Conservation (phyloP, 1,140 invertebrate genomes). For the Belonocnema kinseyi region DNA sequence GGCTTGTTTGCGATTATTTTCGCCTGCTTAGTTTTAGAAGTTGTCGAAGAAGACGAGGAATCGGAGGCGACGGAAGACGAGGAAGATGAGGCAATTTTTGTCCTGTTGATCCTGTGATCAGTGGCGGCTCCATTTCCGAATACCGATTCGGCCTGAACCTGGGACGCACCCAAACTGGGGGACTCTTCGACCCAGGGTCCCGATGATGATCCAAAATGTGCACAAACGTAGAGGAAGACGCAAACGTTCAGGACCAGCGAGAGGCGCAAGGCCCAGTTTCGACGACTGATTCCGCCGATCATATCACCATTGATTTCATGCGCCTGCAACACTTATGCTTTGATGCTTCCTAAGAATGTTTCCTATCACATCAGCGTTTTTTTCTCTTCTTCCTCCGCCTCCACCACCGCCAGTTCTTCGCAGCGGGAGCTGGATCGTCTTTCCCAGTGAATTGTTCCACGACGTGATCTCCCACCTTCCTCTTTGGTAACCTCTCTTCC, state of each 20-base stretch:
- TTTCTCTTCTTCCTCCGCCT: conserved; percentile 45
- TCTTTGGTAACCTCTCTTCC: conserved; percentile 23
- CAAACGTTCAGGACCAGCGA: conserved; percentile 84
- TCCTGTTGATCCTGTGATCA: conserved; percentile 26
- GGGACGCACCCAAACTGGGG: conserved; percentile 61
- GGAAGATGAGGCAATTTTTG: conserved; percentile 38
- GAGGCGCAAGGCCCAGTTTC: conserved; percentile 84
- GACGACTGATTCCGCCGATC: conserved; percentile 75
- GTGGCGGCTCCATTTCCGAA: conserved; percentile 28
- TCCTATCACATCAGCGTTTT: conserved; percentile 28
- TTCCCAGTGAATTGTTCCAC: conserved; percentile 36
- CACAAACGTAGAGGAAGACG: conserved; percentile 82
- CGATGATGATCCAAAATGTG: conserved; percentile 72
- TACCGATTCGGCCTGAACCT: conserved; percentile 47
- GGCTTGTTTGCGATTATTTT: not conserved
- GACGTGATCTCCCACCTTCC: not conserved
- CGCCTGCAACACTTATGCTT: not conserved
- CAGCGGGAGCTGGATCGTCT: conserved; percentile 38
- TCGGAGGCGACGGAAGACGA: conserved; percentile 4
- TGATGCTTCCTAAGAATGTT: not conserved
- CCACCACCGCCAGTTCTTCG: conserved; percentile 43
- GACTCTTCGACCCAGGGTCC: conserved; percentile 72
- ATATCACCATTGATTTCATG: conserved; percentile 46
- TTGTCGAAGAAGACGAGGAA: conserved; percentile 11
- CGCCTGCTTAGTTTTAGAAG: conserved; percentile 26